phyloP scores from a whole-genome alignment of 2,113 vertebrate species.

The Catharus bicknelli region DNA sequence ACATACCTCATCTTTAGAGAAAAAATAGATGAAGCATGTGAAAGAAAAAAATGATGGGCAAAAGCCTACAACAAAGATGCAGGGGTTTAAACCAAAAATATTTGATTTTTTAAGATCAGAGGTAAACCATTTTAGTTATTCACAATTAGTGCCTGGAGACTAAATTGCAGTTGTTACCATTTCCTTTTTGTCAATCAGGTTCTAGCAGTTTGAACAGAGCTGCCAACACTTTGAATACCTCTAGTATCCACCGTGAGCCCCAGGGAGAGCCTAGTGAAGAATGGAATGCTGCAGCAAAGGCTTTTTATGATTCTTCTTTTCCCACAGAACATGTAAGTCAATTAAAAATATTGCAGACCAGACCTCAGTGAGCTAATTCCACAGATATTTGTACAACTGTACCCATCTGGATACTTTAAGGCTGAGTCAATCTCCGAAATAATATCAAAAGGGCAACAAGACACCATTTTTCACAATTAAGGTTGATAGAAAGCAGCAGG shows the following conservation, averaged over 20 bases:
- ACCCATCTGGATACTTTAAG: conserved; percentile 78
- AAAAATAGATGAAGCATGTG: conserved; percentile 18
- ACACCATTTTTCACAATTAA: conserved; percentile 85
- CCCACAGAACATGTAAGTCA: conserved; percentile 85
- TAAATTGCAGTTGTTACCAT: conserved; percentile 71
- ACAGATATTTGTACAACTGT: conserved; percentile 77
- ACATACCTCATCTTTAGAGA: not conserved
- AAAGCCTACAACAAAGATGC: conserved; percentile 33
- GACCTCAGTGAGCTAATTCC: conserved; percentile 78
- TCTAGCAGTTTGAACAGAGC: conserved; percentile 69
- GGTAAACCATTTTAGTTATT: conserved; percentile 52
- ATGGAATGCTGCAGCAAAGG: conserved; percentile 78
- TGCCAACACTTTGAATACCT: conserved; percentile 74
- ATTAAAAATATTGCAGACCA: conserved; percentile 79
- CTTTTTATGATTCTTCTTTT: conserved; percentile 79
- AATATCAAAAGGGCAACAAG: conserved; percentile 80
- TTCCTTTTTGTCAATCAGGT: conserved; percentile 80
- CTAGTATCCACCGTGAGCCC: conserved; percentile 63
- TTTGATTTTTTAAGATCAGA: conserved; percentile 41
- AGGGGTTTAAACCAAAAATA: conserved; percentile 40
- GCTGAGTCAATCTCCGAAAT: conserved; percentile 76
- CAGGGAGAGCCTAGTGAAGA: conserved; percentile 74
- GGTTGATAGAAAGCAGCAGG: conserved; percentile 85
- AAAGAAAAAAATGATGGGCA: conserved; percentile 27
- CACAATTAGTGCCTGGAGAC: conserved; percentile 67